Conservation (phyloP, 2,888 invertebrate genomes). For the Zelleria hepariella region DNA sequence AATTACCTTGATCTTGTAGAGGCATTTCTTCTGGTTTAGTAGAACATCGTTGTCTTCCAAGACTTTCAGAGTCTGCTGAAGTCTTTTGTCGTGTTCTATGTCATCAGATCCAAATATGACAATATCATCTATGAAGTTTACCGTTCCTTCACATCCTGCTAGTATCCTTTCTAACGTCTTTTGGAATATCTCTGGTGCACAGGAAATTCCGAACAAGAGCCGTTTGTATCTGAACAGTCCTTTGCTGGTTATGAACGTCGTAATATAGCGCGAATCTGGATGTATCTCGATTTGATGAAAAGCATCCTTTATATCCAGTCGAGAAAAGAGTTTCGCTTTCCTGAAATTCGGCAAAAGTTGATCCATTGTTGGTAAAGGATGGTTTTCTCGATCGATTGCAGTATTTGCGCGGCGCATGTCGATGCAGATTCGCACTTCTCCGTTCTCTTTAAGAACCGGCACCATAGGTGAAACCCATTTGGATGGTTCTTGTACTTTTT, state of each 20-base stretch:
- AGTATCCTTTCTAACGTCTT: conserved; percentile 16
- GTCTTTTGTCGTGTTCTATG: conserved; percentile 2
- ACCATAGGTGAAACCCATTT: conserved; percentile 16
- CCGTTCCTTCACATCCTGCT: conserved; percentile 15
- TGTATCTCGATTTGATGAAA: conserved; percentile 21
- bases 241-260: conserved; percentile 19
- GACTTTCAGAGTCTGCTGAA: background rate
- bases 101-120: conserved; percentile 10
- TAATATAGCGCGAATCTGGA: conserved; percentile 16
- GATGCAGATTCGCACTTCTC: conserved; percentile 12
- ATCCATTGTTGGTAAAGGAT: conserved; percentile 21
- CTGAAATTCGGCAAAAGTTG: conserved; percentile 18
- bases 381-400: conserved; percentile 18
- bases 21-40: conserved; percentile 3
- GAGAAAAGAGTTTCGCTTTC: conserved; percentile 17
- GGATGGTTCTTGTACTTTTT: conserved; percentile 7
- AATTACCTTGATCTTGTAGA: background rate
- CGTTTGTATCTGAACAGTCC: conserved; percentile 14
- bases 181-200: conserved; percentile 7
- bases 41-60: conserved; percentile 3
- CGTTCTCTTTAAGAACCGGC: conserved; percentile 12
- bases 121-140: conserved; percentile 24
- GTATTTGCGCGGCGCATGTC: conserved; percentile 17
- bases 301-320: conserved; percentile 19
- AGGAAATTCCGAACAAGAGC: conserved; percentile 5